phyloP scores from a whole-genome alignment of 2,113 vertebrate species.

The Callithrix jacchus region DNA sequence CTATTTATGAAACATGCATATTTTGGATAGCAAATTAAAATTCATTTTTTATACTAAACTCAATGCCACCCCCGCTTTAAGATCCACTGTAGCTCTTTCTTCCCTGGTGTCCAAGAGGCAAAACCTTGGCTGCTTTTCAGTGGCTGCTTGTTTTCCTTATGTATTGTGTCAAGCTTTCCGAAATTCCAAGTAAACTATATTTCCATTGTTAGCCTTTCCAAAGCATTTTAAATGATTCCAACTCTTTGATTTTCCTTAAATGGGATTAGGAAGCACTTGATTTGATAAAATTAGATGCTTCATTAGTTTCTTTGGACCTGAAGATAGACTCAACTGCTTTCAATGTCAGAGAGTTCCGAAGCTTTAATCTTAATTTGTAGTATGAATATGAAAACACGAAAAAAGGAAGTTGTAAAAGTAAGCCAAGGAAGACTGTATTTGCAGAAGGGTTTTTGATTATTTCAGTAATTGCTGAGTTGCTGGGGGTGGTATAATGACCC shows the following conservation, averaged over 20 bases:
- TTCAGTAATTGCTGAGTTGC: not conserved
- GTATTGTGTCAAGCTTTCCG: not conserved
- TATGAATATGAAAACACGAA: not conserved
- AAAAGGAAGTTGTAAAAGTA: not conserved
- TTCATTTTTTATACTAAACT: conserved; percentile 17
- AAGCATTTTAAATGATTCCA: not conserved
- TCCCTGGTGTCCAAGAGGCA: not conserved
- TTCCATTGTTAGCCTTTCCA: not conserved
- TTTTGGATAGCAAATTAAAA: conserved; percentile 11
- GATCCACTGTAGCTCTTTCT: not conserved
- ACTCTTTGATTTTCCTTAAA: not conserved
- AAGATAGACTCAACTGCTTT: not conserved
- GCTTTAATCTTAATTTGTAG: not conserved
- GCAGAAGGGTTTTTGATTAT: not conserved
- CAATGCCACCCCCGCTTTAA: not conserved
- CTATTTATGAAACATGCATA: not conserved
- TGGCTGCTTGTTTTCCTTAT: not conserved
- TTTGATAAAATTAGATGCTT: conserved; percentile 36
- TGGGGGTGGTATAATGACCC: not conserved
- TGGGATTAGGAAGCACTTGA: conserved; percentile 6
- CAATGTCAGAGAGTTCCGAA: not conserved
- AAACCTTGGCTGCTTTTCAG: not conserved
- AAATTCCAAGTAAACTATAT: not conserved
- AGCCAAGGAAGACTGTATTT: not conserved
- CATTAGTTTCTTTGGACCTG: not conserved